phyloP scores from a whole-genome alignment of 1,140 invertebrate genomes.

The Microplitis demolitor region DNA sequence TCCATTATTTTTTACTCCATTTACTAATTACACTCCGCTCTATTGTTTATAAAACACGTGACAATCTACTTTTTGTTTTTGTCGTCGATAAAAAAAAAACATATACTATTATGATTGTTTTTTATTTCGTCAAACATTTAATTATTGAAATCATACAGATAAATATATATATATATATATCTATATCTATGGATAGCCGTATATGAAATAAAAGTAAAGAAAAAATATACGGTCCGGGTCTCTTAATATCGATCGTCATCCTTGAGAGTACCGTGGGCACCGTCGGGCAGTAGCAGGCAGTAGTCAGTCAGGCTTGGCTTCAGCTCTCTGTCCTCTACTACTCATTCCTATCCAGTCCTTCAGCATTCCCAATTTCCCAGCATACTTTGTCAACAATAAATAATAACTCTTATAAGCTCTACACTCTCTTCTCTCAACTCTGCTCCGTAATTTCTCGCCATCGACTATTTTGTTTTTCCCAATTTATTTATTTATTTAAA shows the following conservation, averaged over 20 bases:
- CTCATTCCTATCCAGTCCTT: no score
- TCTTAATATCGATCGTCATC: slow-evolving; percentile 19
- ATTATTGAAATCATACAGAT: no score
- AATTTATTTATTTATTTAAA: no score
- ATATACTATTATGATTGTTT: background rate
- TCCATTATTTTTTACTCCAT: background rate
- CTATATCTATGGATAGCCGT: background rate
- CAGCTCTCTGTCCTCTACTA: no score
- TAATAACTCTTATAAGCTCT: no score
- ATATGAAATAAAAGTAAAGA: background rate
- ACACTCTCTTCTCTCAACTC: no score
- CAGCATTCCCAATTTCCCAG: no score
- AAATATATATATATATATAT: no score
- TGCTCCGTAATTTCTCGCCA: no score
- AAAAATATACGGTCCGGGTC: background rate
- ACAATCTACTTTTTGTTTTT: background rate
- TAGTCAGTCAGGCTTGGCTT: no score
- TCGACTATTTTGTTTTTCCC: no score
- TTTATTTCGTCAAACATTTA: background rate
- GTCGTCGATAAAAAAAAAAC: background rate
- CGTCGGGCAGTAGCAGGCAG: background rate
- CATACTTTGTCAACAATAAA: no score
- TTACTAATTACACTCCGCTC: background rate
- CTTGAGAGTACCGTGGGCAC: slow-evolving; percentile 9
- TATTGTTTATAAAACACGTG: background rate